Percentiles rank a stretch among this genome's conserved stretches.
These are phyloP conservation scores for Eolophus roseicapilla DNA, from an alignment of 2,113 vertebrate genomes.

Conservation along the genomic window DNA sequence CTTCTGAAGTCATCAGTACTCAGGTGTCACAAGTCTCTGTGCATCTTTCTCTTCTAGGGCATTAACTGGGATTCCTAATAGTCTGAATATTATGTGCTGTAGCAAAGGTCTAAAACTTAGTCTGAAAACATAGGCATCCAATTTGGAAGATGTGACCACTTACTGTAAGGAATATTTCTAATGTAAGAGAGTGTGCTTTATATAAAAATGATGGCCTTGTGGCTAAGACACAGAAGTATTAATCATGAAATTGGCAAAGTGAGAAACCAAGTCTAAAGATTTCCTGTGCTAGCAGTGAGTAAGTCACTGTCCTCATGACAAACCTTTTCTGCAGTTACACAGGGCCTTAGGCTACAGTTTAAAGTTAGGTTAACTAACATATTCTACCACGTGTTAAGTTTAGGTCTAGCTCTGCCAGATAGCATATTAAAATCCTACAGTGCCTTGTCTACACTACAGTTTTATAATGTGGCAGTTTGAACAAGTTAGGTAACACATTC, in stretches of 20 bases:
- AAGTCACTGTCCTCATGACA: conserved; percentile 51
- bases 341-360: conserved; percentile 41
- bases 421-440: not conserved
- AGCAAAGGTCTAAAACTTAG: not conserved
- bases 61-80: not conserved
- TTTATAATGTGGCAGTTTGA: conserved; percentile 41
- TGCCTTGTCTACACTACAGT: not conserved
- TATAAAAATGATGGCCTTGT: not conserved
- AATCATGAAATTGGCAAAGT: conserved; percentile 30
- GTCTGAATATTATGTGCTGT: not conserved
- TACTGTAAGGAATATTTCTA: not conserved
- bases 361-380: not conserved
- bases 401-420: conserved; percentile 24
- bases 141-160: not conserved
- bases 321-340: conserved; percentile 14
- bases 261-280: not conserved
- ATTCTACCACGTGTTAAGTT: conserved; percentile 5
- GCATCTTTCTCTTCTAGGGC: not conserved
- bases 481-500: conserved; percentile 42
- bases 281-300: conserved; percentile 28
- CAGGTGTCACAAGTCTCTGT: not conserved
- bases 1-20: not conserved
- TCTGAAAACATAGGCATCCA: not conserved
- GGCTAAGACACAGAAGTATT: conserved; percentile 5
- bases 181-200: not conserved